These are phyloP conservation scores for Alloplasta piceator DNA, from an alignment of 2,888 invertebrate genomes.

Conservation along the genomic window DNA sequence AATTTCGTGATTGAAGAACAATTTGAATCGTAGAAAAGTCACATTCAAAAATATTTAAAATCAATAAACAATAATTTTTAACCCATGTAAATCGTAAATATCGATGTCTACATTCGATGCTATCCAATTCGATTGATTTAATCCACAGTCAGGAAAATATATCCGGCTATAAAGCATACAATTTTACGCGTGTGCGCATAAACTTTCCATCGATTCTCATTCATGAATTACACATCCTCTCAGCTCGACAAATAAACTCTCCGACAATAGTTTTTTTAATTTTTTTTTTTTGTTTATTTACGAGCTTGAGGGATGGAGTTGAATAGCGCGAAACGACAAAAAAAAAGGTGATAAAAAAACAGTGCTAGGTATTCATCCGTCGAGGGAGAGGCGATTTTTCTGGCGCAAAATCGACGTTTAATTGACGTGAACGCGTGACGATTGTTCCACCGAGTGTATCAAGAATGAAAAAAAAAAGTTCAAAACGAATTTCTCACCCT, in stretches of 20 bases:
- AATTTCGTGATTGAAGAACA: too few relatives aligned
- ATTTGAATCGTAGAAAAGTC: too few relatives aligned
- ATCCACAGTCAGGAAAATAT: too few relatives aligned
- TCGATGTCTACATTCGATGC: too few relatives aligned
- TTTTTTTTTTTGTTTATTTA: not conserved
- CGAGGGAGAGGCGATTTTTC: conserved; percentile 40
- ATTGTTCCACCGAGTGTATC: too few relatives aligned
- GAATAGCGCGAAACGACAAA: conserved; percentile 2
- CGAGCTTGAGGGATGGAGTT: not conserved
- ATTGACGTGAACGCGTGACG: conserved; percentile 34
- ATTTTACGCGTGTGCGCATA: not conserved
- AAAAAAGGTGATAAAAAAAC: not conserved
- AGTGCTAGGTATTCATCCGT: conserved; percentile 13
- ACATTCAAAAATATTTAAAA: too few relatives aligned
- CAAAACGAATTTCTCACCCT: too few relatives aligned
- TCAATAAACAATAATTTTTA: too few relatives aligned
- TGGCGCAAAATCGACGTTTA: conserved; percentile 39
- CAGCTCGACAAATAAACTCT: not conserved
- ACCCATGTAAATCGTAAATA: too few relatives aligned
- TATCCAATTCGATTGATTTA: too few relatives aligned
- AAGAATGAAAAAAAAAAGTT: too few relatives aligned
- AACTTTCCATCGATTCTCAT: conserved; percentile 11
- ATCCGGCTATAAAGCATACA: too few relatives aligned
- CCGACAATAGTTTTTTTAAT: not conserved
- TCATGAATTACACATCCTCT: not conserved